A percentile compares a stretch with the other conserved stretches of the same genome.
Conservation (phyloP, 2,888 invertebrate species). For the Pachycephus smyrnensis region DNA sequence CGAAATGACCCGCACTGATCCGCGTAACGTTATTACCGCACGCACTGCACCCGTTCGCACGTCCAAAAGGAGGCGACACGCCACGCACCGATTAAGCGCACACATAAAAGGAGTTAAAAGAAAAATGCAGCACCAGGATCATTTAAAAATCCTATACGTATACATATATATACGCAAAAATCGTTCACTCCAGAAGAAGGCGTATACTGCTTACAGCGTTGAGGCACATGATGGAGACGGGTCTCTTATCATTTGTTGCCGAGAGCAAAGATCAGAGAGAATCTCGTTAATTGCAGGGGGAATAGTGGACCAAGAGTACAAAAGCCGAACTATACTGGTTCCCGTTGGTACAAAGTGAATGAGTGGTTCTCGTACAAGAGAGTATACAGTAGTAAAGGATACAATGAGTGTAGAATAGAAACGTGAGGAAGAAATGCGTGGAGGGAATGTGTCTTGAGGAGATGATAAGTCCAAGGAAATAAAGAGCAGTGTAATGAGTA, state of each 20-base stretch:
- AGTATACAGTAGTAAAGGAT: neutral
- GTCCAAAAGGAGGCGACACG: neutral
- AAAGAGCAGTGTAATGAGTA: neutral
- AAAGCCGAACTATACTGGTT: neutral
- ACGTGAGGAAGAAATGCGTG: neutral
- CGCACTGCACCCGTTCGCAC: conserved; percentile 1
- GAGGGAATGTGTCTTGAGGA: neutral
- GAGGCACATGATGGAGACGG: neutral
- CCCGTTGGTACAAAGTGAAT: neutral
- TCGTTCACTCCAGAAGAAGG: neutral
- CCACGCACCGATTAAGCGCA: neutral
- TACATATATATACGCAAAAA: neutral
- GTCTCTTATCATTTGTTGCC: neutral
- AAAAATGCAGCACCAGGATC: neutral
- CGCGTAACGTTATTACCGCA: conserved; percentile 5
- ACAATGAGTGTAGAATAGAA: neutral
- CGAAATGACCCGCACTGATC: conserved; percentile 2
- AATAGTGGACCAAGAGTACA: neutral
- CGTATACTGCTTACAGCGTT: neutral
- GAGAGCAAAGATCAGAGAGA: neutral
- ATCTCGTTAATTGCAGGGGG: neutral
- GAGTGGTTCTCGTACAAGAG: neutral
- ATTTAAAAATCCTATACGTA: neutral
- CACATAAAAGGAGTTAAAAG: neutral
- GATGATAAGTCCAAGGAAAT: neutral